Conservation (phyloP, 2,113 vertebrate genomes). For the Callipepla californica region DNA sequence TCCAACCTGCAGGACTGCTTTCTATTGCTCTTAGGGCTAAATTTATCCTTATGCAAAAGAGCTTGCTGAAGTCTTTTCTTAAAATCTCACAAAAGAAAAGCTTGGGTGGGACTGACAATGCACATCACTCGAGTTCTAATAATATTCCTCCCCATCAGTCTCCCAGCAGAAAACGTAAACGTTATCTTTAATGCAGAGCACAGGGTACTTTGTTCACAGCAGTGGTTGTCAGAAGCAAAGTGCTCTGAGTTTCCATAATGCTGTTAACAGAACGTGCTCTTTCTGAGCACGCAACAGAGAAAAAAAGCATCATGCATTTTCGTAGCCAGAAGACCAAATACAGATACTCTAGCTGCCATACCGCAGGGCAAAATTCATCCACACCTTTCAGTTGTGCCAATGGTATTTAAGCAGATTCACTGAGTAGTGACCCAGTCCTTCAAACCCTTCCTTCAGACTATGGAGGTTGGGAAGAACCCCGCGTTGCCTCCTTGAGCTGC, state of each 20-base stretch:
- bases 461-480: neutral
- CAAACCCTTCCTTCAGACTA: neutral
- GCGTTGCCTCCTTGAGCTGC: neutral
- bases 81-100: neutral
- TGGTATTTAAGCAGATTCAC: neutral
- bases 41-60: conserved; percentile 36
- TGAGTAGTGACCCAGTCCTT: neutral
- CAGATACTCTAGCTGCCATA: neutral
- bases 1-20: neutral
- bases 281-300: neutral
- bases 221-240: neutral
- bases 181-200: neutral
- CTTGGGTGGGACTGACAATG: neutral
- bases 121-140: neutral
- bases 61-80: neutral
- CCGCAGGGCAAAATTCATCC: neutral
- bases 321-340: neutral
- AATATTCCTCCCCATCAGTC: neutral
- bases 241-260: neutral
- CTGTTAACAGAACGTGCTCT: neutral
- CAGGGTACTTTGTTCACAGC: neutral
- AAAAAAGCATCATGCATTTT: neutral
- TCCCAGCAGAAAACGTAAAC: neutral
- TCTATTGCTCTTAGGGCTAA: neutral
- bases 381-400: neutral